Base-by-base conservation (phyloP, 1,140 invertebrate genomes). In the Drosophila arizonae region DNA sequence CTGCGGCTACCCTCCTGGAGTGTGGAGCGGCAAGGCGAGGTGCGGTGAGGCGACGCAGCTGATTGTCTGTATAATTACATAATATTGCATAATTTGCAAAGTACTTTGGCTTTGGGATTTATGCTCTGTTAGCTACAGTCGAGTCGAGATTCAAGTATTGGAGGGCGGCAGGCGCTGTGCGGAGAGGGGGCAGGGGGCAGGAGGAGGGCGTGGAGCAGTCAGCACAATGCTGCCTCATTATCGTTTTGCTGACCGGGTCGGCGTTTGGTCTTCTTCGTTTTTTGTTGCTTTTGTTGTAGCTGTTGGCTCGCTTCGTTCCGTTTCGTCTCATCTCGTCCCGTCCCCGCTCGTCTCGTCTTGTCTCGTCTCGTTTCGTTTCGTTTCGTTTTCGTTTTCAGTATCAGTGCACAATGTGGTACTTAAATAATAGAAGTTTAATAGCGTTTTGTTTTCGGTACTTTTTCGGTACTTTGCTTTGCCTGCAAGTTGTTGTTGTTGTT, bases 381-480 rank as follows among this genome's bases (percentile, higher is more conserved):
- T 72, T 60, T 60, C 43, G 43, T 68, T 60, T 73, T 76, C 74
- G 77, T 79, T 79, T 79, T 72, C 61, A 64, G 85, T 88, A 88
- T 88, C 79, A 88, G 73, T 88, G 84, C 85, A 88, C 84, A 88
- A 88, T 88, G 85, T 88, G 85, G 78, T 79, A 81, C 79, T 90
- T 88, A 86, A 88, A 90, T 90, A 89, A 88, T 90, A 85, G 82
- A 79, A 85, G 88, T 90, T 90, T 90, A 90, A 90, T 90, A 90
- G 87, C 84, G 79, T 88, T 88, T 88, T 88, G 84, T 88, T 72
- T 72, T 68, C 63, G 52, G 75, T 69, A 72, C 62, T 72, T 76
- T 72, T 69, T 76, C 72, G 69, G 74, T 73, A 56, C 52, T 62
- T 72, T 69, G 81, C 66, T 81, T 71, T 64, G 77, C 65, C 76